phyloP scores from a whole-genome alignment of 2,113 vertebrate genomes.

The Oncorhynchus mykiss region DNA sequence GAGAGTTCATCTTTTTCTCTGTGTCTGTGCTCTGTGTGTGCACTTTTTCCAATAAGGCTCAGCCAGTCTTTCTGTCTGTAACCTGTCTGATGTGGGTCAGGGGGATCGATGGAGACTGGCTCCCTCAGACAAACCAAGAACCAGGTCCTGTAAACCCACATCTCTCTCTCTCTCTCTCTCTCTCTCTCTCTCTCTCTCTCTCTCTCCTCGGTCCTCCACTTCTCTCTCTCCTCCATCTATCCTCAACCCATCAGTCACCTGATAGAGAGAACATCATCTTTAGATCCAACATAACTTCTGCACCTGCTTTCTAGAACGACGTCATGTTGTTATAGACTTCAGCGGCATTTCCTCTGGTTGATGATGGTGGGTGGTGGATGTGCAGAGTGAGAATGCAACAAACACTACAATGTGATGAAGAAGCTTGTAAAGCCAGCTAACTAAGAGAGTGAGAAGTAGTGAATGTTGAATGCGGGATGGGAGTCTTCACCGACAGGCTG shows the following conservation, averaged over 20 bases:
- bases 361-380: constrained; percentile 7
- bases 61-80: constrained; percentile 7
- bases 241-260: not conserved
- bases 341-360: constrained; percentile 3
- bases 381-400: constrained; percentile 25
- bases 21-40: not conserved
- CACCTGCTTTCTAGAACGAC: not conserved
- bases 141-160: constrained; percentile 9
- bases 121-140: constrained; percentile 1
- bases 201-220: no score
- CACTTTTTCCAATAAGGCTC: constrained; percentile 15
- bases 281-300: not conserved
- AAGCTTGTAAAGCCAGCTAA: constrained; percentile 53
- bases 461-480: constrained; percentile 19
- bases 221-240: not conserved
- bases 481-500: not conserved
- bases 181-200: no score
- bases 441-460: constrained; percentile 36
- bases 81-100: constrained; percentile 3
- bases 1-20: not conserved
- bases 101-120: constrained; percentile 20
- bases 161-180: not conserved
- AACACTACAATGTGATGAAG: constrained; percentile 43
- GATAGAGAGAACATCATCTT: not conserved
- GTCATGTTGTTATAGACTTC: constrained; percentile 17